Evolutionary conservation across 2,113 vertebrate genomes (phyloP).

Genomic region (Datnioides undecimradiatus): DNA sequence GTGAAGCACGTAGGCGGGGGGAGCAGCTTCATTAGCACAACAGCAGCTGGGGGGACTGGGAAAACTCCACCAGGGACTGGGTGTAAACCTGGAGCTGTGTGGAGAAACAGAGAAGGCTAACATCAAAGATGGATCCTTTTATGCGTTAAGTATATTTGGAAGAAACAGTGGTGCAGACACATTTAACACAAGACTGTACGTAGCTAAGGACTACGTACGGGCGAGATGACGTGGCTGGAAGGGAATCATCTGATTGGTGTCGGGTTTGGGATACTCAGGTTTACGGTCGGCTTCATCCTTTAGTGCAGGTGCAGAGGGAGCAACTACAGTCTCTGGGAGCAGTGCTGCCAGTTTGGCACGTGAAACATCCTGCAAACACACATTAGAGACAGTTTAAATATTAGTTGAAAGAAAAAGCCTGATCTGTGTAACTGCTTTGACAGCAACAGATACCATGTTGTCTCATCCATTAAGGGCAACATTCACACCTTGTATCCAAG

Average conservation of each 20-base stretch:
- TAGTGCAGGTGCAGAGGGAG: constrained; percentile 90
- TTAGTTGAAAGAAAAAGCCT: constrained; percentile 48
- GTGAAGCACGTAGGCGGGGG: constrained; percentile 96
- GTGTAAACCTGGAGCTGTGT: constrained; percentile 94
- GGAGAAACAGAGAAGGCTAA: constrained; percentile 1
- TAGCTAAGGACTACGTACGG: constrained; percentile 85
- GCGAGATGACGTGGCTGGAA: constrained; percentile 98
- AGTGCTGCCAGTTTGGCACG: constrained; percentile 94
- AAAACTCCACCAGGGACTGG: constrained; percentile 98
- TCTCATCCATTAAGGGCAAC: no score
- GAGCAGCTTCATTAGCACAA: constrained; percentile 97
- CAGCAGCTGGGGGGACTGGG: constrained; percentile 95
- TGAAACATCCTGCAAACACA: constrained; percentile 90
- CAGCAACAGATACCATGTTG: background rate
- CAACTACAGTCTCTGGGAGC: constrained; percentile 94
- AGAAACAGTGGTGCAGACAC: background rate
- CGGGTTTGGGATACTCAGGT: constrained; percentile 98
- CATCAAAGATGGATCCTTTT: constrained; percentile 27
- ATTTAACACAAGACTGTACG: background rate
- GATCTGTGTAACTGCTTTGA: background rate
- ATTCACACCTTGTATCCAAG: constrained; percentile 95
- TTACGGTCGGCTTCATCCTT: constrained; percentile 97
- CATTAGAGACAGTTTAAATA: background rate
- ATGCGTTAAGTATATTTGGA: background rate
- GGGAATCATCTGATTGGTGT: constrained; percentile 98